A percentile compares a stretch with the other conserved stretches of the same genome.
Conservation (phyloP, 1,140 invertebrate species). For the Colletes latitarsis region DNA sequence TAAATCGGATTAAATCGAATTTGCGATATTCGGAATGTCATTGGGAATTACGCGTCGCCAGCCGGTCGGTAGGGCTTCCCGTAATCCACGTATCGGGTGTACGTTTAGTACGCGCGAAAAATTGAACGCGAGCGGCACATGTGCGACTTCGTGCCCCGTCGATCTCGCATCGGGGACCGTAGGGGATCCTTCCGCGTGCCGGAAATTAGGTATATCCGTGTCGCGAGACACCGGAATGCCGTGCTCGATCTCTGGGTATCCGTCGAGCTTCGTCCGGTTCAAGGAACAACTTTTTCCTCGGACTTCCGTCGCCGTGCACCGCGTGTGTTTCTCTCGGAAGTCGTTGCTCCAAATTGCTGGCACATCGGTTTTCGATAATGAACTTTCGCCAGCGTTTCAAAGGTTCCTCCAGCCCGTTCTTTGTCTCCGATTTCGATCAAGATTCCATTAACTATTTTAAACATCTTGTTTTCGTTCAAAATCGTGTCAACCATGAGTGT, state of each 20-base stretch:
- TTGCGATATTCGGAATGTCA: conserved; percentile 8
- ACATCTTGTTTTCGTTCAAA: too few relatives aligned
- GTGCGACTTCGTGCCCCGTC: conserved; percentile 15
- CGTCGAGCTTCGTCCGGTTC: neutral
- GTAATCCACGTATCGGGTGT: conserved; percentile 55
- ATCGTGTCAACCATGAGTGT: too few relatives aligned
- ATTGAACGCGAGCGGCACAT: conserved; percentile 5
- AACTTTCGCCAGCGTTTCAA: neutral
- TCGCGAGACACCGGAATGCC: conserved; percentile 28
- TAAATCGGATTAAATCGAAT: neutral
- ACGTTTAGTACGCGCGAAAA: conserved; percentile 51
- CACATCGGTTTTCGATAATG: too few relatives aligned
- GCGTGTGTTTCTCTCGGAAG: too few relatives aligned
- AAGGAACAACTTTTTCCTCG: neutral
- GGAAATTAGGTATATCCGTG: conserved; percentile 58
- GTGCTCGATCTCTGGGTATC: neutral
- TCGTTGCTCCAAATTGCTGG: too few relatives aligned
- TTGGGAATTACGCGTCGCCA: conserved; percentile 21
- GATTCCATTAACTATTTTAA: too few relatives aligned
- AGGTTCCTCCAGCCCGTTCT: conserved; percentile 2
- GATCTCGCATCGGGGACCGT: neutral
- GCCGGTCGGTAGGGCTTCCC: conserved; percentile 32
- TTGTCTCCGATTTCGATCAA: too few relatives aligned
- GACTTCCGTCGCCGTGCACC: too few relatives aligned
- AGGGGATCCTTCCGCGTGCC: conserved; percentile 33